Base-by-base conservation (phyloP, 1,140 invertebrate species). In the Diploscapter pachys region DNA sequence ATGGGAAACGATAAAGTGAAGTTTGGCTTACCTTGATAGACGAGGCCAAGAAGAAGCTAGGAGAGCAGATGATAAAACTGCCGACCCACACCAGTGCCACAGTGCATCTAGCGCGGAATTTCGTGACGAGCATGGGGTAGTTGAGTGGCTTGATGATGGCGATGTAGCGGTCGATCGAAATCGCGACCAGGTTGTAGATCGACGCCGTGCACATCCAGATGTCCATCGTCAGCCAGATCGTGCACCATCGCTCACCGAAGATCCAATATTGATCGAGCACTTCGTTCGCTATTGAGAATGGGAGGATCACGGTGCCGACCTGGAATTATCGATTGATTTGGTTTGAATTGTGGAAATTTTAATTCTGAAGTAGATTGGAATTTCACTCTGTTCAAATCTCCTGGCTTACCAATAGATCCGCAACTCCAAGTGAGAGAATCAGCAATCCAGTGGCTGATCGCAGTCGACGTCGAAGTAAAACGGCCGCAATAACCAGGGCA, bases 101-200 rank as follows among this genome's bases (percentile, higher is more conserved):
- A 86, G 95, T 93, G 5, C 91, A 88, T 4, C 97, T 87, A 0
- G 96, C 95, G 53, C 94, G 89, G 79, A 93, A 92, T 49, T 95
- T 87, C 2, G 95, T 96, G 69, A 96, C 90, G 85, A 95, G 94
- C 85, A 95, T 93, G 4, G 95, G 94, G 87, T 99, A 98, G 83
- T 95, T 94, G 72, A 99, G 94, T 0, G 96, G 96, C 86, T 98
- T 95, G 0, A 94, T 97, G 65, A 98, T 98, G 5, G 96, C 96
- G 92, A 85, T 85, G 73, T 85, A 85, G 63, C 74, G 57, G 86
- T 95, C 93, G n/a, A 98, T 87, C 2, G 95, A 94, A 73, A 98
- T 98, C 3, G 94, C 94, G 86, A 94, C 96, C 63, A 98, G 88
- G 86, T 98, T 97, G 53, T 98, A 88, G 81, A 98, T 98, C 57